phyloP scores from a whole-genome alignment of 2,888 invertebrate species.

The Eilema sororculum region DNA sequence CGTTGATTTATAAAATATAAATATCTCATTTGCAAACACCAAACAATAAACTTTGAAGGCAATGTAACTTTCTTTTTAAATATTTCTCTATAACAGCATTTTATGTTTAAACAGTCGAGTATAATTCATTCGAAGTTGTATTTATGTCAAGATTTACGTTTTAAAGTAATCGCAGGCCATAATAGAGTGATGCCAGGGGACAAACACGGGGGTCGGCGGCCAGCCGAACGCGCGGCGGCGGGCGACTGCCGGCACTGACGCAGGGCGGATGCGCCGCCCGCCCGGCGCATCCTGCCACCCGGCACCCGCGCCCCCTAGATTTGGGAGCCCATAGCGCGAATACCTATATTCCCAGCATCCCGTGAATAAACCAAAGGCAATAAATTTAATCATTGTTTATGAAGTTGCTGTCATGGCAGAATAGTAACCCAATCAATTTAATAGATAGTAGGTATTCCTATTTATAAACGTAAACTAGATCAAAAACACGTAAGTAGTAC shows the following conservation, averaged over 20 bases:
- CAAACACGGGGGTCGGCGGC: conserved; percentile 67
- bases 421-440: neutral
- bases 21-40: conserved; percentile 53
- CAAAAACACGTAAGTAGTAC: too few species aligned
- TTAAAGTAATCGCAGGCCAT: conserved; percentile 48
- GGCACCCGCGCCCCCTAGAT: conserved; percentile 64
- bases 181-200: conserved; percentile 42
- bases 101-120: conserved; percentile 26
- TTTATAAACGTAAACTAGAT: too few species aligned
- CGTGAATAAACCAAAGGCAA: neutral
- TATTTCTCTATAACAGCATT: conserved; percentile 33
- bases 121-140: conserved; percentile 25
- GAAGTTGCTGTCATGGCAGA: neutral
- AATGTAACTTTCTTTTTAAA: conserved; percentile 38
- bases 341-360: conserved; percentile 15
- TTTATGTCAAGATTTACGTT: conserved; percentile 43
- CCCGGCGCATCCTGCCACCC: conserved; percentile 79
- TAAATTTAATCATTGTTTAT: neutral
- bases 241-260: conserved; percentile 81
- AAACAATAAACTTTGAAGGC: conserved; percentile 55
- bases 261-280: conserved; percentile 84
- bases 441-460: neutral
- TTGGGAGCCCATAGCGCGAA: conserved; percentile 48
- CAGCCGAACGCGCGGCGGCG: conserved; percentile 83
- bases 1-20: conserved; percentile 54